These are phyloP conservation scores for Geodia barretti DNA, from an alignment of 37 sponge, comb jelly and placozoan genomes.

Conservation along the genomic window DNA sequence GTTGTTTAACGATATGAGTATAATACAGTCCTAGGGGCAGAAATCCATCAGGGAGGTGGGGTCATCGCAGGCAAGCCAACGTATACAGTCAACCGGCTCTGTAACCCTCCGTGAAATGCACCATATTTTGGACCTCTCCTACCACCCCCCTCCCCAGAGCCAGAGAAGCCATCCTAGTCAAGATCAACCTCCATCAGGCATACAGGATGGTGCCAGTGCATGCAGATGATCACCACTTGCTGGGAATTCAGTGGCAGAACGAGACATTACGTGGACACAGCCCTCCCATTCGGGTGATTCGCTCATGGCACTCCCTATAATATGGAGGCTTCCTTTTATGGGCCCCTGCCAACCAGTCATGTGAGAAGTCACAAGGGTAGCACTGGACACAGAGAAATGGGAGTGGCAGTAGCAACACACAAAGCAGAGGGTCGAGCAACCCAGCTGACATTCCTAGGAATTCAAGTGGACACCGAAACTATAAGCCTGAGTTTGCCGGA, in stretches of 20 bases:
- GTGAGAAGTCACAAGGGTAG: not conserved
- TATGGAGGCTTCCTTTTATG: slow-evolving; percentile 10
- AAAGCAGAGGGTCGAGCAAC: slow-evolving; percentile 14
- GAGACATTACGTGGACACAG: not conserved
- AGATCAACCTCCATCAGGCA: not conserved
- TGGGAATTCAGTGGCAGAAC: slow-evolving; percentile 32
- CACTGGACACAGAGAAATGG: not conserved
- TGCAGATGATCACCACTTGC: slow-evolving; percentile 6
- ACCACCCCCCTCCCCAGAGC: too few species aligned
- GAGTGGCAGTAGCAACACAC: slow-evolving; percentile 19
- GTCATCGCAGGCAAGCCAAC: too few species aligned
- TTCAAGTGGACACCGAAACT: slow-evolving; percentile 10
- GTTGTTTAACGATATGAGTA: too few species aligned
- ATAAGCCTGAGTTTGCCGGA: slow-evolving; percentile 1
- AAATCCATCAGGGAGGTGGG: too few species aligned
- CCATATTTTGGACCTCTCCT: too few species aligned
- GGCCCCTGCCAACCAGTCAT: not conserved
- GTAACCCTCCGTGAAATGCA: too few species aligned
- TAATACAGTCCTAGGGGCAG: too few species aligned
- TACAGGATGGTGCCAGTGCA: slow-evolving; percentile 35
- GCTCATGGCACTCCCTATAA: slow-evolving; percentile 1
- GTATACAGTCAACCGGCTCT: too few species aligned
- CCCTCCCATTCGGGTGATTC: slow-evolving; percentile 14
- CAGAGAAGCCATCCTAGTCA: too few species aligned
- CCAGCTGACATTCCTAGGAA: slow-evolving; percentile 18